Conservation (phyloP, 1,140 invertebrate genomes). For the Drosophila kepulauana region DNA sequence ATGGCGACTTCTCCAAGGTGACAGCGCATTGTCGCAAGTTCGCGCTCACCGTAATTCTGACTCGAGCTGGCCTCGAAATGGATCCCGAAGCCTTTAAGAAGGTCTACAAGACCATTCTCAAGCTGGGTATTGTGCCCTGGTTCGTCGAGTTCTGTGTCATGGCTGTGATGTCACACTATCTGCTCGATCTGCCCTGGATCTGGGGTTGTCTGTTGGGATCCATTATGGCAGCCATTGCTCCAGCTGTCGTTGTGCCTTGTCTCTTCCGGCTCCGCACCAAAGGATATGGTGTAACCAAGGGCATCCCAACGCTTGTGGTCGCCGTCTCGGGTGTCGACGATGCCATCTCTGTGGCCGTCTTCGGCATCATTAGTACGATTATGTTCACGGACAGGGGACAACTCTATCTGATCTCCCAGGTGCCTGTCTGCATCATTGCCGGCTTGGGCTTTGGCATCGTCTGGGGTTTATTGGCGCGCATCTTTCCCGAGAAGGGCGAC, state of each 20-base stretch:
- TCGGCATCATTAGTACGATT: constrained; percentile 93
- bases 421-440: constrained; percentile 90
- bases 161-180: constrained; percentile 89
- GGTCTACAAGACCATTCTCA: constrained; percentile 91
- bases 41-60: constrained; percentile 96
- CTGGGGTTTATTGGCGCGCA: constrained; percentile 91
- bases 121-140: constrained; percentile 95
- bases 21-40: constrained; percentile 91
- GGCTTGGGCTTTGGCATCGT: constrained; percentile 91
- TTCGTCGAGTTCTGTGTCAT: constrained; percentile 90
- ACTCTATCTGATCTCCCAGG: constrained; percentile 88
- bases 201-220: constrained; percentile 95
- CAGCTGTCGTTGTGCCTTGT: constrained; percentile 97
- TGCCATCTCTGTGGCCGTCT: constrained; percentile 95
- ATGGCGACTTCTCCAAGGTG: constrained; percentile 87
- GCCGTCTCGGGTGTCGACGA: constrained; percentile 94
- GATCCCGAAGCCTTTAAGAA: constrained; percentile 93
- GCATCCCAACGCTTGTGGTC: constrained; percentile 97
- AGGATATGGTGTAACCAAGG: constrained; percentile 96
- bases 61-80: constrained; percentile 96
- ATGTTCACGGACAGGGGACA: constrained; percentile 91
- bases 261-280: constrained; percentile 93
- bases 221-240: constrained; percentile 96
- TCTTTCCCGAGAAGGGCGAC: constrained; percentile 91
- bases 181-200: constrained; percentile 93